Evolutionary conservation across 2,888 invertebrate species (phyloP).

Genomic region (Caenorhabditis macrosperma): DNA sequence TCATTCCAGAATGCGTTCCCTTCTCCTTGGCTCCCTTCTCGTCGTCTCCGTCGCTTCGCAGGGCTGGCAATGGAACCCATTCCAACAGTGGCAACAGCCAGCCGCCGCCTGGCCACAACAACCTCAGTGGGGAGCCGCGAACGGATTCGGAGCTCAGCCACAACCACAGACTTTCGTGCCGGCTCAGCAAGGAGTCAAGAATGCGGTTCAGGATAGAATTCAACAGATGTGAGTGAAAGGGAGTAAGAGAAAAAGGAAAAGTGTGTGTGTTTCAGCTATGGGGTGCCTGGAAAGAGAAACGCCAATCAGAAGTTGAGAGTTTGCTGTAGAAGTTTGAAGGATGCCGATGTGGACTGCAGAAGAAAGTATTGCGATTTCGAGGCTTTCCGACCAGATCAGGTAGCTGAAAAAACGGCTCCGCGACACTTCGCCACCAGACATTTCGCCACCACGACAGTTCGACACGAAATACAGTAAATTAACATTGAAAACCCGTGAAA

Average conservation of each 20-base stretch:
- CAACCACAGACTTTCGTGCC: slow-evolving; percentile 30
- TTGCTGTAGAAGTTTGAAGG: slow-evolving; percentile 74
- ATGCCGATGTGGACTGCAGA: slow-evolving; percentile 76
- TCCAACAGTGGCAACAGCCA: slow-evolving; percentile 60
- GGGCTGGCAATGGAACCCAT: slow-evolving; percentile 61
- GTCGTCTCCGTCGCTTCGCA: slow-evolving; percentile 31
- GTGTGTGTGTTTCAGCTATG: slow-evolving; percentile 27
- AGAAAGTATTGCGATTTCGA: slow-evolving; percentile 79
- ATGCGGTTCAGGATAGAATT: slow-evolving; percentile 53
- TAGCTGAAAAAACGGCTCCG: slow-evolving; percentile 57
- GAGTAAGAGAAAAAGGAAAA: neutral
- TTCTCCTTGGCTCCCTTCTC: slow-evolving; percentile 26
- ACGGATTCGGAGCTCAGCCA: slow-evolving; percentile 43
- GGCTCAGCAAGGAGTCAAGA: slow-evolving; percentile 52
- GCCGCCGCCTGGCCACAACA: slow-evolving; percentile 47
- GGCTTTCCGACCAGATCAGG: slow-evolving; percentile 79
- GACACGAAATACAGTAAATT: no score
- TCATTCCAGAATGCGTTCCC: slow-evolving; percentile 19
- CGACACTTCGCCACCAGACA: no score
- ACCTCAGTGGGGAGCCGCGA: slow-evolving; percentile 15
- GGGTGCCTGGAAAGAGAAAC: slow-evolving; percentile 39
- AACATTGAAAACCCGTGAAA: no score
- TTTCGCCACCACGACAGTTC: no score
- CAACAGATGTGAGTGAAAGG: slow-evolving; percentile 34
- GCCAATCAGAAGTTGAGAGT: slow-evolving; percentile 75